Base-by-base conservation (phyloP, 2,888 invertebrate species). In the Chymomyza procnemis region DNA sequence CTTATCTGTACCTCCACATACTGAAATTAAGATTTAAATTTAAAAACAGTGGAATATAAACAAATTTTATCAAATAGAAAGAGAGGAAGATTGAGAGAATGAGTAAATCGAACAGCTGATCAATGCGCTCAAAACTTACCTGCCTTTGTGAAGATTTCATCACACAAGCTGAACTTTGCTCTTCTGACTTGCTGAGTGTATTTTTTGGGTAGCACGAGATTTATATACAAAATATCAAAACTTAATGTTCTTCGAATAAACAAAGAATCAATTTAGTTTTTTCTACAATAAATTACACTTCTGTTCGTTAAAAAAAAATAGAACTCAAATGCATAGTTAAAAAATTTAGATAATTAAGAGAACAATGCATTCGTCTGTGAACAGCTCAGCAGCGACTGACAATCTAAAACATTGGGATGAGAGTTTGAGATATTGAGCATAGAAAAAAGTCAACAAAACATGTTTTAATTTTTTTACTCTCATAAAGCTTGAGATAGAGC, bases 1-100 rank as follows among this genome's bases (percentile, higher is more conserved):
- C 93, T 93, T 52, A 95, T 94, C 77, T 92, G 90, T 30, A 95
- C 91, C 90, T 95, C 94, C 87, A 93, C 92, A 3, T 88, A 90
- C 73, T 92, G 71, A n/a, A n/a, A n/a, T 1, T 1, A 58, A 57
- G 47, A 41, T 55, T 34, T 21, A 18, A 34, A 0, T 58, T 60
- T 48, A 18, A 41, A 18, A 18, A 14, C 30, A 69, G 67, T 74
- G 69, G 67, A 63, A 6, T 19, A 12, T 60, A 55, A 52, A 52
- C 56, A 60, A 18, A 58, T 41, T 14, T n/a, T n/a, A n/a, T n/a
- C 16, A 30, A 30, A 34, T n/a, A n/a, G n/a, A n/a, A n/a, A n/a
- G n/a, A n/a, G n/a, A n/a, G n/a, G n/a, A n/a, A n/a, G n/a, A n/a
- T n/a, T n/a, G 14, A 14, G 41, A 57, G 26, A 54, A 8, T 19